Evolutionary conservation across 2,888 invertebrate species (phyloP).

Genomic region (Elegia similella): DNA sequence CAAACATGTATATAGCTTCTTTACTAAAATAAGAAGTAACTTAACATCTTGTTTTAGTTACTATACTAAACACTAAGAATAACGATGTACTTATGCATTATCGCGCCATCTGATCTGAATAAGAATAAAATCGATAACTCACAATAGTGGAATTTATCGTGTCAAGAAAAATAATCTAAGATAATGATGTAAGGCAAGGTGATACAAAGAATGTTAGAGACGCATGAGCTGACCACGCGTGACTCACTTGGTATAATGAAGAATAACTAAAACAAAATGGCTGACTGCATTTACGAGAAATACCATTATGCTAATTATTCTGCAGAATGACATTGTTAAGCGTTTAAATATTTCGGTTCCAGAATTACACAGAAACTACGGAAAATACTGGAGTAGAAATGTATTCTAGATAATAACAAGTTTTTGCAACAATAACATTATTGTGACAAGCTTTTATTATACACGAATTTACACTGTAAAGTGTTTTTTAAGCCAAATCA

Average conservation of each 20-base stretch:
- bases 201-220: slow-evolving; percentile 10
- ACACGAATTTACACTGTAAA: too few species aligned
- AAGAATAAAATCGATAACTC: neutral
- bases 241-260: slow-evolving; percentile 17
- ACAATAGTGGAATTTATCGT: slow-evolving; percentile 9
- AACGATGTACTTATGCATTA: neutral
- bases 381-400: neutral
- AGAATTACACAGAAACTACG: neutral
- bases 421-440: too few species aligned
- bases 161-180: slow-evolving; percentile 16
- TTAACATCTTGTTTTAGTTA: too few species aligned
- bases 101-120: slow-evolving; percentile 8
- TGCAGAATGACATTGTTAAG: slow-evolving; percentile 2
- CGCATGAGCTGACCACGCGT: neutral
- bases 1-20: too few species aligned
- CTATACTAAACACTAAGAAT: too few species aligned
- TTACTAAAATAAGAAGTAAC: too few species aligned
- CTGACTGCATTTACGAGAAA: slow-evolving; percentile 11
- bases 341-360: neutral
- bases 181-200: slow-evolving; percentile 15
- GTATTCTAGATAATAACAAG: too few species aligned
- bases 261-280: slow-evolving; percentile 19
- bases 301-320: slow-evolving; percentile 2
- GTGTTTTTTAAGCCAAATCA: too few species aligned
- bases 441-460: too few species aligned